A percentile compares a stretch with the other conserved stretches of the same genome.
These are phyloP conservation scores for Andrena trimmerana DNA, from an alignment of 2,888 invertebrate species.

Conservation along the genomic window DNA sequence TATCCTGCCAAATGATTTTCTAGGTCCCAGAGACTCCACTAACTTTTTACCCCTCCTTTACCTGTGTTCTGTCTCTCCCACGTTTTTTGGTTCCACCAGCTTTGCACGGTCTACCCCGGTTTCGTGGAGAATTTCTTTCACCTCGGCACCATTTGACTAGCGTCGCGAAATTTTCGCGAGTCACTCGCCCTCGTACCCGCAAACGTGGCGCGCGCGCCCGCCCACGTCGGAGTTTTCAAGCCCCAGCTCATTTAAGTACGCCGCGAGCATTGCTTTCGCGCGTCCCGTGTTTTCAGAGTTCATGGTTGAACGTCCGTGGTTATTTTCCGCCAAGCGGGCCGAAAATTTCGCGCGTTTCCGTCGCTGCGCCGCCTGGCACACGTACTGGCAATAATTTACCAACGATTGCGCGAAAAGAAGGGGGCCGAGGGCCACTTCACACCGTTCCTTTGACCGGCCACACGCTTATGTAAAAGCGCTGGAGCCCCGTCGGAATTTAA, in stretches of 20 bases:
- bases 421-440: neutral
- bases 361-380: neutral
- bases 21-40: neutral
- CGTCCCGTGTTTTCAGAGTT: conserved; percentile 37
- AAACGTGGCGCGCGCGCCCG: conserved; percentile 8
- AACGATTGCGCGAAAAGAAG: conserved; percentile 37
- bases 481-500: neutral
- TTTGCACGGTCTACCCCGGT: neutral
- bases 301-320: conserved; percentile 43
- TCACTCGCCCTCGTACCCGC: conserved; percentile 26
- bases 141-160: conserved; percentile 7
- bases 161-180: conserved; percentile 35
- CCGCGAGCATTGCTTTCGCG: conserved; percentile 28
- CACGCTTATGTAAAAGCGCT: neutral
- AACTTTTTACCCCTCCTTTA: neutral
- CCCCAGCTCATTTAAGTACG: conserved; percentile 33
- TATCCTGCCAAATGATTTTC: neutral
- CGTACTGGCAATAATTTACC: conserved; percentile 27
- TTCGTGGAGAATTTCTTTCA: neutral
- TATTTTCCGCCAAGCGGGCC: conserved; percentile 25
- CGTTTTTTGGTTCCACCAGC: neutral
- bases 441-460: conserved; percentile 8
- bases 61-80: neutral
- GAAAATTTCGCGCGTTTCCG: conserved; percentile 39
- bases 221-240: conserved; percentile 32